phyloP scores from a whole-genome alignment of 1,140 invertebrate species.

The Sweltsa coloradensis region DNA sequence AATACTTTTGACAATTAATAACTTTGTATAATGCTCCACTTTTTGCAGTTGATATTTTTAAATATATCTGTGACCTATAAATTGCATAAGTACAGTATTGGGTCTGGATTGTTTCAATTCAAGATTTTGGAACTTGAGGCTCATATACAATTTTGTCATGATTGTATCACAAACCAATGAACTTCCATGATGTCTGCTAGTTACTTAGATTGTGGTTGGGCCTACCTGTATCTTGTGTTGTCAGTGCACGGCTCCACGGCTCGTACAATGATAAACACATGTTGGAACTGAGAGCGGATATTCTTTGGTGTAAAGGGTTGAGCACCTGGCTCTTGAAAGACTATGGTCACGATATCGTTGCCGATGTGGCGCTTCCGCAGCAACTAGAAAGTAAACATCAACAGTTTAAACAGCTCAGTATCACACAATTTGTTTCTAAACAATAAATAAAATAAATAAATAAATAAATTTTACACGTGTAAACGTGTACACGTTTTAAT shows the following conservation, averaged over 20 bases:
- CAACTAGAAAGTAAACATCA: constrained; percentile 39
- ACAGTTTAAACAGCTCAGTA: background rate
- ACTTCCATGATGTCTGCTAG: too few species aligned
- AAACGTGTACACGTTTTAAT: too few species aligned
- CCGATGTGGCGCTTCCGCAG: constrained; percentile 86
- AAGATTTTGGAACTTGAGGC: too few species aligned
- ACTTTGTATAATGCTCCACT: too few species aligned
- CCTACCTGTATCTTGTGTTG: constrained; percentile 66
- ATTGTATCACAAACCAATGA: too few species aligned
- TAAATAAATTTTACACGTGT: constrained; percentile 4
- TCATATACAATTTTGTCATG: too few species aligned
- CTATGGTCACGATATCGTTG: constrained; percentile 92
- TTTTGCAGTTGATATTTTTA: too few species aligned
- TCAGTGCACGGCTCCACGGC: constrained; percentile 85
- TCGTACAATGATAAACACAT: constrained; percentile 91
- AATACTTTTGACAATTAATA: too few species aligned
- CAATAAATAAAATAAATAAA: constrained; percentile 2
- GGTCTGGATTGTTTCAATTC: too few species aligned
- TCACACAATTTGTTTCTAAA: background rate
- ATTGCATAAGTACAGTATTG: too few species aligned
- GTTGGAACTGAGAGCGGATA: constrained; percentile 92
- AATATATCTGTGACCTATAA: too few species aligned
- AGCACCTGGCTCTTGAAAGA: constrained; percentile 93
- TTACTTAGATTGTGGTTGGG: too few species aligned
- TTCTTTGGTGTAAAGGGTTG: constrained; percentile 84